Base-by-base conservation (phyloP, 1,140 invertebrate genomes). In the Helicorthomorpha holstii region DNA sequence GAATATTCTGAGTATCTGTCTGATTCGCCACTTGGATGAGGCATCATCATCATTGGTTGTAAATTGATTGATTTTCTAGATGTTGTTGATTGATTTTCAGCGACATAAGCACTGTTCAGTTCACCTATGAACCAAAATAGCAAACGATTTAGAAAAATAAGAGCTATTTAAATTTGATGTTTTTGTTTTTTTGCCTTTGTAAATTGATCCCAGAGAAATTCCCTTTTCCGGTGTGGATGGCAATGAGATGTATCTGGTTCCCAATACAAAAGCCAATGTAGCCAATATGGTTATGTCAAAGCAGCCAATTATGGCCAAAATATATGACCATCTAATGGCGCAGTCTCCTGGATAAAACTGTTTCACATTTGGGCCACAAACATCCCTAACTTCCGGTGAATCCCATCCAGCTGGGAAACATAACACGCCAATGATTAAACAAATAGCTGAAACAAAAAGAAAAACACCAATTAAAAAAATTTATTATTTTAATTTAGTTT, bases 341-440 rank as follows among this genome's bases (percentile, higher is more conserved):
- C 94, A 98, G 10, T 81, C 70, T 66, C 83, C 84, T 57, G 81
- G 72, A 60, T 75, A 72, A 64, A 83, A 93, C 27, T 76, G 76
- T 58, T 77, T 78, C 1, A 87, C 81, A 7, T 80, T 73, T 12
- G 79, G 74, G 0, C 90, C 90, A 63, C 94, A 98, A 0, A 94
- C 84, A 56, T 81, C 77, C 49, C 80, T 75, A 7, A 97, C 85
- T 52, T 78, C 70, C 1, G 78, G 72, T 14, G 87, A 78, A 61
- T 88, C 82, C 90, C 91, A 98, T 4, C 89, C 92, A 19, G 84
- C 79, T 0, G 94, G 93, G 73, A 85, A 97, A n/a, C 89, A 76
- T 19, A 82, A 75, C 47, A 93, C 85, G 3, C 86, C 86, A 2
- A 78, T 77, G 2, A 84, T 77, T 77, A 92, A 81, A 59, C 78